Conservation (phyloP, 2,113 vertebrate genomes). For the Sterna hirundo region DNA sequence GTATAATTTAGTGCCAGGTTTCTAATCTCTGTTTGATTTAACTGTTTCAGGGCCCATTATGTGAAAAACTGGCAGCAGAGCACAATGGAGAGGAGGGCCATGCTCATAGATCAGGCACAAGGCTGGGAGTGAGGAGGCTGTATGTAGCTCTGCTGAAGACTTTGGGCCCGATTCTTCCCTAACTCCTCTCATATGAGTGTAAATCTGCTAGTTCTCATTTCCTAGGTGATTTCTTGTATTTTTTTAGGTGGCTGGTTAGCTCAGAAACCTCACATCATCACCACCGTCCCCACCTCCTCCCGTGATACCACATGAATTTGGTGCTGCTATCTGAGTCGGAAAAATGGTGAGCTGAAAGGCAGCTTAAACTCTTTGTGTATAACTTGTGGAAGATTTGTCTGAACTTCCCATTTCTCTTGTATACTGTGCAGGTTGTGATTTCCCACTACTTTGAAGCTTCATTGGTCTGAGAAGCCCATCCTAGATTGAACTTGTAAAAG, state of each 20-base stretch:
- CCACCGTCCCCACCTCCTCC: too few species aligned
- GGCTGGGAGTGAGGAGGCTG: not conserved
- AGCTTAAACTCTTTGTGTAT: not conserved
- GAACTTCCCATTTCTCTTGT: not conserved
- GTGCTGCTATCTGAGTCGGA: not conserved
- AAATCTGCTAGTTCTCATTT: not conserved
- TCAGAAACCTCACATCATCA: not conserved
- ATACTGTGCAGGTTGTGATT: not conserved
- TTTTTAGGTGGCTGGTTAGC: not conserved
- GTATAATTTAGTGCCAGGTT: not conserved
- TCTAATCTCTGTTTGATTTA: conserved; percentile 10
- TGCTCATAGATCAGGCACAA: not conserved
- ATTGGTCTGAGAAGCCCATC: not conserved
- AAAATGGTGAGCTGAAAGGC: conserved; percentile 10
- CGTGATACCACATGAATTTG: not conserved
- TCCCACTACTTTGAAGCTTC: not conserved
- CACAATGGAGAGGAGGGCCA: not conserved
- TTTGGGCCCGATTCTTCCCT: not conserved
- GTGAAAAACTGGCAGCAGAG: not conserved
- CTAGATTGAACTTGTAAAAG: not conserved
- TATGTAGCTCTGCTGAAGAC: not conserved
- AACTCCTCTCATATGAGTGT: not conserved
- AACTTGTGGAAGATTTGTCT: not conserved
- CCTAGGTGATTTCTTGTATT: not conserved
- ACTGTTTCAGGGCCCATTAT: not conserved